phyloP scores from a whole-genome alignment of 2,797 vertebrate genomes.

The Muscicapa comitata region DNA sequence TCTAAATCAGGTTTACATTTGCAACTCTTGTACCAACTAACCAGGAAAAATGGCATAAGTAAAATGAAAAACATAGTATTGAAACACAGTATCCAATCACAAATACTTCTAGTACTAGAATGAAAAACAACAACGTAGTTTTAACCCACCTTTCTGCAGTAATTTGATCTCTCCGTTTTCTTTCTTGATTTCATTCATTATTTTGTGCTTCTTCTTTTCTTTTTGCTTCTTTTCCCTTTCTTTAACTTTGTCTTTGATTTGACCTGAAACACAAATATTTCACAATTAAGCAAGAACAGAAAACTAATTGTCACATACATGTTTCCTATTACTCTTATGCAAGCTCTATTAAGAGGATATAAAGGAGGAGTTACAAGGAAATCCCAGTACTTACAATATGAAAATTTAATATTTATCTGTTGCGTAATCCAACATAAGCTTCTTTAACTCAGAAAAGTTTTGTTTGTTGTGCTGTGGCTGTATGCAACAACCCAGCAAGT shows the following conservation, averaged over 20 bases:
- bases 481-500: background rate
- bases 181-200: conserved; percentile 91
- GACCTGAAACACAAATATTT: conserved; percentile 78
- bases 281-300: conserved; percentile 4
- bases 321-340: background rate
- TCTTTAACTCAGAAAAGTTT: background rate
- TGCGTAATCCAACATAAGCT: background rate
- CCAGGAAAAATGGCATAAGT: background rate
- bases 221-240: conserved; percentile 84
- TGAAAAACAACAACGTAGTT: background rate
- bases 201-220: conserved; percentile 92
- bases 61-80: background rate
- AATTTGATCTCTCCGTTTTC: conserved; percentile 93
- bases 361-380: conserved; percentile 22
- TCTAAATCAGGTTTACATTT: background rate
- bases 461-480: background rate
- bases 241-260: conserved; percentile 80
- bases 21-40: background rate
- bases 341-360: background rate
- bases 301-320: background rate
- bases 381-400: background rate
- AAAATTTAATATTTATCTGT: conserved; percentile 30
- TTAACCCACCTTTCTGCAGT: conserved; percentile 87
- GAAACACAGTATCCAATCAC: background rate
- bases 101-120: background rate